These are phyloP conservation scores for Promerops cafer DNA, from an alignment of 2,113 vertebrate species.

Conservation along the genomic window DNA sequence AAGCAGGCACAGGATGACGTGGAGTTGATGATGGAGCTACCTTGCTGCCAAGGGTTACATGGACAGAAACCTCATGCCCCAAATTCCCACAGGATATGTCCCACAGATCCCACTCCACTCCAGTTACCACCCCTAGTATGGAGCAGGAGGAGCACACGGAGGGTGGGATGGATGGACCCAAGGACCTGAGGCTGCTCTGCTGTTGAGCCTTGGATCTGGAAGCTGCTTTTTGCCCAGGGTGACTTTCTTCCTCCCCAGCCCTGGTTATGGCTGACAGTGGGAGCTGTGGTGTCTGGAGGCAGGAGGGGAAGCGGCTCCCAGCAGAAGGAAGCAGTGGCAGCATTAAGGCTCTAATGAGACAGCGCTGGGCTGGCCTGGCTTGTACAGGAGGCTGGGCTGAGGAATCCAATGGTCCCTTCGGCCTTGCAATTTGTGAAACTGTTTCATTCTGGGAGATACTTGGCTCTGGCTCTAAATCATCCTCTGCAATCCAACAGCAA, in stretches of 20 bases:
- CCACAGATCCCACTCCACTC: neutral
- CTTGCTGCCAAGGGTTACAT: neutral
- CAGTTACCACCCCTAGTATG: accelerated
- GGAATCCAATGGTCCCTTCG: constrained; percentile 22
- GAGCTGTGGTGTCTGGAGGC: neutral
- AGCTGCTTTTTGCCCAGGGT: neutral
- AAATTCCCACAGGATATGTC: neutral
- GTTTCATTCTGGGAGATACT: constrained; percentile 38
- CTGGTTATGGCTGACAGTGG: neutral
- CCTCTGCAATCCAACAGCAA: constrained; percentile 32
- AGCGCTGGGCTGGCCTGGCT: neutral
- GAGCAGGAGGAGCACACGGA: neutral
- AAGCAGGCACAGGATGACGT: neutral
- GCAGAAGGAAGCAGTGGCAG: neutral
- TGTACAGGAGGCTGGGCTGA: neutral
- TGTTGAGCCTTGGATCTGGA: neutral
- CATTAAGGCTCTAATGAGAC: constrained; percentile 14
- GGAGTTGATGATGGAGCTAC: neutral
- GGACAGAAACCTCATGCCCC: neutral
- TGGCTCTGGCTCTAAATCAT: constrained; percentile 41
- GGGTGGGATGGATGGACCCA: neutral
- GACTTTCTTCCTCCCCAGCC: neutral
- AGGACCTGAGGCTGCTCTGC: neutral
- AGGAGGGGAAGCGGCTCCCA: neutral
- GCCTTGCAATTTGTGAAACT: constrained; percentile 29